A percentile compares a stretch with the other conserved stretches of the same genome.
These are phyloP conservation scores for Salminus brasiliensis DNA, from an alignment of 2,113 vertebrate species.

Conservation along the genomic window DNA sequence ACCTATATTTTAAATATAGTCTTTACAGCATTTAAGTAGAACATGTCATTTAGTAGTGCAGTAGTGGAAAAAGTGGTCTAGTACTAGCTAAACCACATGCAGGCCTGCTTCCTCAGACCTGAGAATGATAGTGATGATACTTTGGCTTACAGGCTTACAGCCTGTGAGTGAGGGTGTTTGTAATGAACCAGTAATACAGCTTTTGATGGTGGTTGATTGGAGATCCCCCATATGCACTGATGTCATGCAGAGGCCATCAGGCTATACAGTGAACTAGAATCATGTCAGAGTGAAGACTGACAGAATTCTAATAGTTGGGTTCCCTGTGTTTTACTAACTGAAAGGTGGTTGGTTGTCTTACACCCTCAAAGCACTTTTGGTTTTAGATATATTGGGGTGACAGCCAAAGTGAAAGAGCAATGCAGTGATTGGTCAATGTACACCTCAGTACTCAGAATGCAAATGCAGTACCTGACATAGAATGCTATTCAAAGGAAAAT, in stretches of 20 bases:
- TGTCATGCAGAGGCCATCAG: conserved; percentile 77
- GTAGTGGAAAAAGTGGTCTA: too few species aligned
- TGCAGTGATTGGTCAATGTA: not conserved
- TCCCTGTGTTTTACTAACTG: not conserved
- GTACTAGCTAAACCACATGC: too few species aligned
- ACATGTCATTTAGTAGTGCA: too few species aligned
- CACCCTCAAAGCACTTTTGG: too few species aligned
- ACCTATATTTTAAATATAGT: too few species aligned
- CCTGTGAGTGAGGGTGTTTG: not conserved
- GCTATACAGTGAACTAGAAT: conserved; percentile 81
- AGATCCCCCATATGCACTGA: conserved; percentile 82
- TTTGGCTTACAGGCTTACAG: not conserved
- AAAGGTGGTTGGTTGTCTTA: not conserved
- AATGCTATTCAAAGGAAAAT: conserved; percentile 40
- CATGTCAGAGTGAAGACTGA: conserved; percentile 65
- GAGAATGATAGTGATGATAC: too few species aligned
- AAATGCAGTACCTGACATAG: not conserved
- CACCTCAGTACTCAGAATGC: not conserved
- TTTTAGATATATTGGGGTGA: not conserved
- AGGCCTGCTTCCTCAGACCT: too few species aligned
- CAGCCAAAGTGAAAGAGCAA: too few species aligned
- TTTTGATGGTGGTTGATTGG: conserved; percentile 63
- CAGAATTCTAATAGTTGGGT: not conserved
- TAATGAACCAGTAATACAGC: not conserved
- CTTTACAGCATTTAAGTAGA: too few species aligned